These are phyloP conservation scores for Characodon lateralis DNA, from an alignment of 2,797 vertebrate genomes.

Conservation along the genomic window DNA sequence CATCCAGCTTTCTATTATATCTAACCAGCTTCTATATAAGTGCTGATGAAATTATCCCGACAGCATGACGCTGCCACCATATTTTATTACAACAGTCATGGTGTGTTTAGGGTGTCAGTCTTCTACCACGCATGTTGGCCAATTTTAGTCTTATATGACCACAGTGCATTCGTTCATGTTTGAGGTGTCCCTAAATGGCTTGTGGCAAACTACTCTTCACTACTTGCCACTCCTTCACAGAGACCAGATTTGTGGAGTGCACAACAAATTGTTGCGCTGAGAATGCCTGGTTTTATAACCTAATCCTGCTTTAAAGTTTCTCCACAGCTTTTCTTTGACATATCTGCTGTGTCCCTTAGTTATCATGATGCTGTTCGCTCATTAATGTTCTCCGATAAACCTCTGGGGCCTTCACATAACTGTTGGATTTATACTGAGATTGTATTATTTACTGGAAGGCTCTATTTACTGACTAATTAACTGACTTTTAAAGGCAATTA, in stretches of 20 bases:
- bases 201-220: too few relatives aligned
- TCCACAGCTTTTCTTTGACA: neutral
- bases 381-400: too few relatives aligned
- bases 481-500: neutral
- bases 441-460: neutral
- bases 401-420: neutral
- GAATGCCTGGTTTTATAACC: neutral
- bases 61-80: too few relatives aligned
- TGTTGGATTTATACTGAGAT: neutral
- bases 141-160: too few relatives aligned
- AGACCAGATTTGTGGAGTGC: neutral
- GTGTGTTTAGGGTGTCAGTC: too few relatives aligned
- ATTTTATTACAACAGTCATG: too few relatives aligned
- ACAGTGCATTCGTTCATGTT: too few relatives aligned
- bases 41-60: too few relatives aligned
- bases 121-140: too few relatives aligned
- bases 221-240: neutral
- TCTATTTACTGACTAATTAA: neutral
- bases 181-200: too few relatives aligned
- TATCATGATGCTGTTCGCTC: neutral
- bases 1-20: too few relatives aligned
- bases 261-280: neutral
- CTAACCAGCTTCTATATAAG: too few relatives aligned
- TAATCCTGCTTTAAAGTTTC: neutral
- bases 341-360: neutral